A percentile compares a stretch with the other conserved stretches of the same genome.
These are phyloP conservation scores for Melinaea menophilus DNA, from an alignment of 2,888 invertebrate genomes.

Conservation along the genomic window DNA sequence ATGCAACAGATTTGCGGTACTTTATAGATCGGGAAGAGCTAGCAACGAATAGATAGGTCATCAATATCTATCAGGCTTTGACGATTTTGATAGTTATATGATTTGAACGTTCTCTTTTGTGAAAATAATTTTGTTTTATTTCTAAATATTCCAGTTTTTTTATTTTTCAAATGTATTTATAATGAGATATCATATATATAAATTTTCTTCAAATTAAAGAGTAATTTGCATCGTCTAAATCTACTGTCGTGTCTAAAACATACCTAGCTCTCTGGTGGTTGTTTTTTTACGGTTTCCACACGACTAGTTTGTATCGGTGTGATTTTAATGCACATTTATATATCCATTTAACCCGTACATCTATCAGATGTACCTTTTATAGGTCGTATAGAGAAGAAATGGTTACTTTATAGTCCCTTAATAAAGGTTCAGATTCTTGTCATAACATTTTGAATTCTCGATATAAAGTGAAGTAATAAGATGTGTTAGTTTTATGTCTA, in stretches of 20 bases:
- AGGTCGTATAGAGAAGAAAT: constrained; percentile 70
- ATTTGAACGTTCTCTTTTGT: too few species aligned
- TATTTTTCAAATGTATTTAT: too few species aligned
- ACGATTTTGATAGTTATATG: too few species aligned
- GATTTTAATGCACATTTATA: constrained; percentile 72
- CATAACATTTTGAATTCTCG: constrained; percentile 73
- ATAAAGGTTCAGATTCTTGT: constrained; percentile 55
- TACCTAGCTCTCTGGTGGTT: constrained; percentile 41
- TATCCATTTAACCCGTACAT: constrained; percentile 70
- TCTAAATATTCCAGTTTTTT: too few species aligned
- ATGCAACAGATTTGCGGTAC: constrained; percentile 43
- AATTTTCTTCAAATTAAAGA: too few species aligned
- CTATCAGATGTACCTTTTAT: constrained; percentile 64
- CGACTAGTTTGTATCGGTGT: constrained; percentile 72
- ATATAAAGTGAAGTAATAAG: constrained; percentile 54
- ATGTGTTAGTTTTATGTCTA: constrained; percentile 46
- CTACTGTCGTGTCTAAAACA: neutral
- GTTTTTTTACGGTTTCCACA: constrained; percentile 72
- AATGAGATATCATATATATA: too few species aligned
- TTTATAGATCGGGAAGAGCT: constrained; percentile 44
- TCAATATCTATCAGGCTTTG: neutral
- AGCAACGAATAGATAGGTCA: constrained; percentile 32
- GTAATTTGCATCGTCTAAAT: too few species aligned
- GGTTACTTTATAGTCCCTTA: constrained; percentile 70
- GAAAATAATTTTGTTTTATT: too few species aligned